Base-by-base conservation (phyloP, 2,888 invertebrate species). In the Podotricha telesiphe region DNA sequence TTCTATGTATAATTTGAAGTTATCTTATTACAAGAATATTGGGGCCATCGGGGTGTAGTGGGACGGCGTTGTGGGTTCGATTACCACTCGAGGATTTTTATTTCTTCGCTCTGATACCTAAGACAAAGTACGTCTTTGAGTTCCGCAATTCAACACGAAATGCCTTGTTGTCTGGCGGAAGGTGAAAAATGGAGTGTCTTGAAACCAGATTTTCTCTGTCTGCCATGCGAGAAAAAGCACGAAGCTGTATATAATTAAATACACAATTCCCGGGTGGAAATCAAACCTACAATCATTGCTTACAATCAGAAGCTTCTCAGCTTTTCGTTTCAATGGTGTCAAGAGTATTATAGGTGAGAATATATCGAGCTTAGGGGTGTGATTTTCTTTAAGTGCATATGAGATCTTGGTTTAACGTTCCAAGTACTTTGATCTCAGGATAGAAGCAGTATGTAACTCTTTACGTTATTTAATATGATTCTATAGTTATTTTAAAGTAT, bases 311-410 rank as follows among this genome's bases (percentile, higher is more conserved):
- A n/a, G n/a, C n/a, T 53, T 28, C 51, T 53, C 8, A 28, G 10
- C 37, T n/a, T n/a, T 37, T 8, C n/a, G 53, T 34, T 53, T 17
- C 53, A 34, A 28, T 53, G n/a, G 58, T 6, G 58, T 40, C 37
- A 15, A 58, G 58, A 58, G 40, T 42, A 10, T 61, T 48, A 48
- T 34, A 66, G 58, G 58, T 42, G 53, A 15, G 22, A 42, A 42
- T 22, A 42, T 42, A 58, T 61, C 47, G 47, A 47, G 61, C 45
- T 68, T 61, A 53, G 28, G 58, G 50, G 45, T 48, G 66, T 68
- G 73, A 67, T 73, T 68, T 67, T 22, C 58, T 71, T 65, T 70
- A 68, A 72, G 73, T 71, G 71, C 68, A 67, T 71, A 59, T 69
- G 71, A 63, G 68, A 72, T 65, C 65, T 65, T 58, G 65, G 56